Evolutionary conservation across 1,140 invertebrate genomes (phyloP).

Genomic region (Bombus confusus): DNA sequence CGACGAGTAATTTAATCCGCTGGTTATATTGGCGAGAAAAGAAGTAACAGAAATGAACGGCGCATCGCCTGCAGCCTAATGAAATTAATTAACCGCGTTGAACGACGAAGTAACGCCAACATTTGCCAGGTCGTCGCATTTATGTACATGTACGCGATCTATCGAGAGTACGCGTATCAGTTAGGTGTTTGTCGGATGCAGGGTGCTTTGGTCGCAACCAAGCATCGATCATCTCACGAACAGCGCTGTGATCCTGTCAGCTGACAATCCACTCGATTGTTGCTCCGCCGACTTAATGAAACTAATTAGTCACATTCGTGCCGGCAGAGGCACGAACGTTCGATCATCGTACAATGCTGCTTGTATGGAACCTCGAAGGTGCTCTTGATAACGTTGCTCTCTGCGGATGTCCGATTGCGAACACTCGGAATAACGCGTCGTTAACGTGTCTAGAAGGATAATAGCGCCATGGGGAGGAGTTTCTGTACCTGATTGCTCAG

Average conservation of each 20-base stretch:
- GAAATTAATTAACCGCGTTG: conserved; percentile 47
- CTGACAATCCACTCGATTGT: conserved; percentile 37
- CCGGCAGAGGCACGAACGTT: background rate
- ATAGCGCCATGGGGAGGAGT: background rate
- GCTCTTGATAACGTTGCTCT: conserved; percentile 24
- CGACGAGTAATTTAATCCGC: background rate
- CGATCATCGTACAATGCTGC: conserved; percentile 27
- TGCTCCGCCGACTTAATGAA: conserved; percentile 46
- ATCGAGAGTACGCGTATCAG: background rate
- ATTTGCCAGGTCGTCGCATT: conserved; percentile 22
- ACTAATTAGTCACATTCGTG: conserved; percentile 51
- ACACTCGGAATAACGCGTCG: conserved; percentile 27
- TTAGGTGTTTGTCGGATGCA: background rate
- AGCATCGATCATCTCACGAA: conserved; percentile 31
- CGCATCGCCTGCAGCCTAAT: background rate
- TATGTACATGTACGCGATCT: background rate
- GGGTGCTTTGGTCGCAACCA: background rate
- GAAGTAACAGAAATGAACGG: too few relatives aligned
- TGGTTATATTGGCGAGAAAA: background rate
- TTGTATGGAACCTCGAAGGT: conserved; percentile 23
- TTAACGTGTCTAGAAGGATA: conserved; percentile 28
- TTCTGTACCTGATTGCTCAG: background rate
- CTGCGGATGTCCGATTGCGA: conserved; percentile 8
- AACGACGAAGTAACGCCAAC: background rate
- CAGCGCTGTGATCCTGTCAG: conserved; percentile 21